phyloP scores from a whole-genome alignment of 1,140 invertebrate genomes.

The Rhynchophorus ferrugineus region DNA sequence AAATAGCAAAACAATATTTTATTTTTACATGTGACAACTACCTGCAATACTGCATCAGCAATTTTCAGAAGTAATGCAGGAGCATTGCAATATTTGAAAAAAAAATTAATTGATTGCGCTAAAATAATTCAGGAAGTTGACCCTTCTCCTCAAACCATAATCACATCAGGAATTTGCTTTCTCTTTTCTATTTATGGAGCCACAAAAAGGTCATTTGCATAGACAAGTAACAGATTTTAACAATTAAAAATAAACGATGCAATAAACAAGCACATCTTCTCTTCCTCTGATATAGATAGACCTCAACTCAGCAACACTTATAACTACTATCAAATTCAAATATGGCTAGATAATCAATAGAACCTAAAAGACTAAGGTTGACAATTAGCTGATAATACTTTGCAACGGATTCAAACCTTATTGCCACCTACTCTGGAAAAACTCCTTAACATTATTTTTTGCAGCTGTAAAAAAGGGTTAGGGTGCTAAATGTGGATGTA shows the following conservation, averaged over 20 bases:
- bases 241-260: constrained; percentile 15
- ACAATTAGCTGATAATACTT: constrained; percentile 25
- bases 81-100: too few species aligned
- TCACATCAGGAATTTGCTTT: constrained; percentile 31
- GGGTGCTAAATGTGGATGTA: constrained; percentile 2
- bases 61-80: constrained; percentile 24
- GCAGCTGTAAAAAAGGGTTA: constrained; percentile 5
- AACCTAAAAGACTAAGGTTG: constrained; percentile 18
- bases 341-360: constrained; percentile 16
- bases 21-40: constrained; percentile 26
- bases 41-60: constrained; percentile 10
- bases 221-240: constrained; percentile 29
- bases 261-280: constrained; percentile 4
- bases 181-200: constrained; percentile 32
- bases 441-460: constrained; percentile 23
- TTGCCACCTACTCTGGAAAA: constrained; percentile 29
- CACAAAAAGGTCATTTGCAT: constrained; percentile 33
- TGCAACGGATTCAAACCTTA: constrained; percentile 27
- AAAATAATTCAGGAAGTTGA: constrained; percentile 31
- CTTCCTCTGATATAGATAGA: background rate
- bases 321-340: background rate
- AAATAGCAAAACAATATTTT: constrained; percentile 24
- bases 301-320: constrained; percentile 1
- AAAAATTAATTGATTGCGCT: constrained; percentile 31
- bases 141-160: constrained; percentile 25